A percentile compares a stretch with the other conserved stretches of the same genome.
Evolutionary conservation across 2,888 invertebrate species (phyloP).

Genomic region (Ichneumoninae sp.): DNA sequence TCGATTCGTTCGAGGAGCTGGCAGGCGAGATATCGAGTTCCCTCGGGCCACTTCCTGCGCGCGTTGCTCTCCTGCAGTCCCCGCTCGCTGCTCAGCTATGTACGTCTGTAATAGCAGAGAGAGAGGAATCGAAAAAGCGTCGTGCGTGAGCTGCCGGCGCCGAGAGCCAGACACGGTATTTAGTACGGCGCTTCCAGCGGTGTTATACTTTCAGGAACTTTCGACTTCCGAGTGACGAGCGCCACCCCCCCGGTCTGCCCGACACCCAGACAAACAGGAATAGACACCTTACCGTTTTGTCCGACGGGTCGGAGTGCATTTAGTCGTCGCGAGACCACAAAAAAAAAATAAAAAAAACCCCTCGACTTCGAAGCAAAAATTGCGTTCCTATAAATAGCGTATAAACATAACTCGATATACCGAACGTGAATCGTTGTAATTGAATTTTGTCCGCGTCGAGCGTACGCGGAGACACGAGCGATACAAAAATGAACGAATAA

Average conservation of each 20-base stretch:
- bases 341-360: conserved; percentile 36
- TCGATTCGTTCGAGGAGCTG: conserved; percentile 15
- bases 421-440: conserved; percentile 4
- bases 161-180: conserved; percentile 61
- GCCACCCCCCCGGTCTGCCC: conserved; percentile 72
- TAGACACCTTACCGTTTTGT: conserved; percentile 67
- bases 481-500: conserved; percentile 23
- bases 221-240: conserved; percentile 75
- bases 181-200: conserved; percentile 19
- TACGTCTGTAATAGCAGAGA: neutral
- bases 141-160: conserved; percentile 45
- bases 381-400: conserved; percentile 45
- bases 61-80: conserved; percentile 31
- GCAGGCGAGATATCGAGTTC: conserved; percentile 77
- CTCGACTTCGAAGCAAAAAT: conserved; percentile 34
- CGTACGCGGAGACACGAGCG: neutral
- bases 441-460: neutral
- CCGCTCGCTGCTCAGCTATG: neutral
- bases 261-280: conserved; percentile 63
- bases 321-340: conserved; percentile 68
- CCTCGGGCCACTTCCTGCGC: conserved; percentile 76
- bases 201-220: conserved; percentile 13
- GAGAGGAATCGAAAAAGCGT: neutral
- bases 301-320: conserved; percentile 71
- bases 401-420: conserved; percentile 26